phyloP scores from a whole-genome alignment of 2,888 invertebrate genomes.

The Spilarctia lutea region DNA sequence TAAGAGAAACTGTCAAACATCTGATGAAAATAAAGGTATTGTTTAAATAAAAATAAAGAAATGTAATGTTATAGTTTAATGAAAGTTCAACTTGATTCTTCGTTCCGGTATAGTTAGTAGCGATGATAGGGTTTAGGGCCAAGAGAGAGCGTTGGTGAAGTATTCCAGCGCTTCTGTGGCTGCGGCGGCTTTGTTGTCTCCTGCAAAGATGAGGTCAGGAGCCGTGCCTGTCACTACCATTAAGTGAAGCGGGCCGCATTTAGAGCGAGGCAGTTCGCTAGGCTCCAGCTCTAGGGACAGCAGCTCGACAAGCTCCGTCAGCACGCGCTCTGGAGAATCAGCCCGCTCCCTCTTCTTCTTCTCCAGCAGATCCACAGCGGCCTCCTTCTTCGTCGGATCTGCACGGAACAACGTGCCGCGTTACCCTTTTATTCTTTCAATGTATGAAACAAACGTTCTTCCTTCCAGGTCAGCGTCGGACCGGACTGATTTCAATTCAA shows the following conservation, averaged over 20 bases:
- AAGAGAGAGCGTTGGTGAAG: constrained; percentile 55
- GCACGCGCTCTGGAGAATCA: constrained; percentile 30
- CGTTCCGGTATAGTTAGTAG: too few species aligned
- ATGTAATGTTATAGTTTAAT: not conserved
- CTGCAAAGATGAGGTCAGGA: constrained; percentile 53
- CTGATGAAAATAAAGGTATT: too few species aligned
- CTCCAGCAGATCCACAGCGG: constrained; percentile 33
- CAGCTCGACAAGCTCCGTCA: constrained; percentile 47
- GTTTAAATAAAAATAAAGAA: too few species aligned
- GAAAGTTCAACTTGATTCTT: not conserved
- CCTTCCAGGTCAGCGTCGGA: too few species aligned
- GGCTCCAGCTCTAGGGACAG: constrained; percentile 49
- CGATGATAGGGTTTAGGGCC: too few species aligned
- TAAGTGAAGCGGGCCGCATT: constrained; percentile 41
- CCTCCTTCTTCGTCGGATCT: constrained; percentile 43
- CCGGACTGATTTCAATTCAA: too few species aligned
- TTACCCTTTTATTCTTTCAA: too few species aligned
- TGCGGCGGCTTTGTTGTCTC: constrained; percentile 43
- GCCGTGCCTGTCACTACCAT: constrained; percentile 50
- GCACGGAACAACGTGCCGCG: constrained; percentile 8
- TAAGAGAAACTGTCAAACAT: too few species aligned
- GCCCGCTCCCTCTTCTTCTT: constrained; percentile 21
- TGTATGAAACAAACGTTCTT: too few species aligned
- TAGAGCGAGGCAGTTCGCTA: constrained; percentile 30
- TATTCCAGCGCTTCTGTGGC: constrained; percentile 56